Conservation (phyloP, 2,888 invertebrate species). For the Hipparchia semele region DNA sequence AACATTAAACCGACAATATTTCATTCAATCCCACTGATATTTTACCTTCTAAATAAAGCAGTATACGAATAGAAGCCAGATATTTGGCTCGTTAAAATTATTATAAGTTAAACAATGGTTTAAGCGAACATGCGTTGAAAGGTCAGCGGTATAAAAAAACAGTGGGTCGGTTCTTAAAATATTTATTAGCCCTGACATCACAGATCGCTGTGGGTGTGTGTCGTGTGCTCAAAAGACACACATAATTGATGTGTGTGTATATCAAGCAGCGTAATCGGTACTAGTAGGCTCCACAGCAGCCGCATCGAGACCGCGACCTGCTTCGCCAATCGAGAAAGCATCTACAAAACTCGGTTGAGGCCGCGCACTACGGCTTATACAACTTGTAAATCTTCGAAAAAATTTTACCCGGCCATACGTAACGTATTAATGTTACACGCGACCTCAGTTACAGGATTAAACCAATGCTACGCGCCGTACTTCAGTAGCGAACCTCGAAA, state of each 20-base stretch:
- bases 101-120: constrained; percentile 29
- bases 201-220: constrained; percentile 53
- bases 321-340: constrained; percentile 82
- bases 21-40: neutral
- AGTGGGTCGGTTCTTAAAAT: constrained; percentile 51
- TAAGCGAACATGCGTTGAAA: constrained; percentile 27
- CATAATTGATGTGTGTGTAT: constrained; percentile 53
- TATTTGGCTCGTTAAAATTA: constrained; percentile 11
- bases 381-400: constrained; percentile 18
- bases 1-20: constrained; percentile 3
- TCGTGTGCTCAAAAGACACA: constrained; percentile 41
- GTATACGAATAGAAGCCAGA: neutral
- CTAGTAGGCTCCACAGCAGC: constrained; percentile 52
- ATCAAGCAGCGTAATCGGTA: constrained; percentile 43
- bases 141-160: constrained; percentile 31
- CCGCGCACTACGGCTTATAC: constrained; percentile 51
- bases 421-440: constrained; percentile 29
- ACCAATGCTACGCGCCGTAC: constrained; percentile 38
- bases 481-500: constrained; percentile 40
- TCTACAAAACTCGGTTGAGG: constrained; percentile 83
- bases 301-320: constrained; percentile 82
- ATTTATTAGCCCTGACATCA: constrained; percentile 67
- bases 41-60: neutral
- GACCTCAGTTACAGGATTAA: constrained; percentile 42
- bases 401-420: constrained; percentile 19